These are phyloP conservation scores for Chrysaora quinquecirrha DNA, from an alignment of 30 jellyfish, hydroid and myxozoan species.

Conservation along the genomic window DNA sequence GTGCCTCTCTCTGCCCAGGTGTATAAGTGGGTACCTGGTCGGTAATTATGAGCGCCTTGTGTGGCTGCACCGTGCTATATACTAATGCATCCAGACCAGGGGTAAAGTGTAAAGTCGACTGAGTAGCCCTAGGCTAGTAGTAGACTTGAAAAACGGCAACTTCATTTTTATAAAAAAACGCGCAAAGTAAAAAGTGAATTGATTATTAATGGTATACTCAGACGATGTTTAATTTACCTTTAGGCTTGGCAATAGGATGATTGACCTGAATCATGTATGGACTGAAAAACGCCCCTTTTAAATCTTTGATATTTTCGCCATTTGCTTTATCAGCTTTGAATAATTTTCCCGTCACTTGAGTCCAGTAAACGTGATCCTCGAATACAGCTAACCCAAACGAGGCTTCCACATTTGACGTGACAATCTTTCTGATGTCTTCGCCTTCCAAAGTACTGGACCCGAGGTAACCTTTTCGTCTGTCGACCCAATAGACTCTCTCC, in stretches of 20 bases:
- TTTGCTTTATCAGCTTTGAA: slow-evolving; percentile 74
- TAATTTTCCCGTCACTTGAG: slow-evolving; percentile 64
- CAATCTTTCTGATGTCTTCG: slow-evolving; percentile 43
- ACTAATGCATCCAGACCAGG: too few relatives aligned
- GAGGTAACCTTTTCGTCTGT: slow-evolving; percentile 54
- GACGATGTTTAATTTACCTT: slow-evolving; percentile 70
- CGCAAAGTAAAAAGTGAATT: too few relatives aligned
- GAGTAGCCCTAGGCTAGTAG: too few relatives aligned
- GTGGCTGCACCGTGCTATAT: too few relatives aligned
- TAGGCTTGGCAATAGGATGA: slow-evolving; percentile 86
- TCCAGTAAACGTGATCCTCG: slow-evolving; percentile 90
- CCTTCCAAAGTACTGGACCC: slow-evolving; percentile 93
- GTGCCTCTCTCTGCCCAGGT: too few relatives aligned
- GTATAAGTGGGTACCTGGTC: too few relatives aligned
- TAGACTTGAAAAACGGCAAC: too few relatives aligned
- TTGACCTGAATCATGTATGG: slow-evolving; percentile 79
- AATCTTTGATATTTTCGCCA: slow-evolving; percentile 63
- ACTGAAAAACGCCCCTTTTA: slow-evolving; percentile 67
- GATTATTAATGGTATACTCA: too few relatives aligned
- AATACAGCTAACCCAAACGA: slow-evolving; percentile 91
- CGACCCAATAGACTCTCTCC: slow-evolving; percentile 88
- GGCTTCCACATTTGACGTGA: slow-evolving; percentile 38
- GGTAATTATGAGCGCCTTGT: too few relatives aligned
- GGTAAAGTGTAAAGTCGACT: too few relatives aligned
- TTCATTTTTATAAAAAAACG: too few relatives aligned